Base-by-base conservation (phyloP, 2,113 vertebrate genomes). In the Mormoops blainvillei region DNA sequence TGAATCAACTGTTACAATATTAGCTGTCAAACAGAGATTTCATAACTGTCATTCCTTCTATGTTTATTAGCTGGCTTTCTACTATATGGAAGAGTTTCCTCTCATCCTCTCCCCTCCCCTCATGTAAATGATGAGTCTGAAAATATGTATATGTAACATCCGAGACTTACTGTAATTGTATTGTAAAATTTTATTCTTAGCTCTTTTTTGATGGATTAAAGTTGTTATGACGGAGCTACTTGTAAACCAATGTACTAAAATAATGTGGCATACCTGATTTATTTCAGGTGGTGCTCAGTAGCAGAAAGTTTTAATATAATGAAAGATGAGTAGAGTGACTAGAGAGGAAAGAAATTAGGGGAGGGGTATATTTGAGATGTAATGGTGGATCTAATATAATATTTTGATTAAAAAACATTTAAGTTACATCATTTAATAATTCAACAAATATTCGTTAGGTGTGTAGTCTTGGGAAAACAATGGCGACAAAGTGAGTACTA, bases 401-500 rank as follows among this genome's bases (percentile, higher is more conserved):
- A 77, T 92, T 94, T 80, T 20, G 24, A 31, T 95, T n/a, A n/a
- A 73, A 89, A 89, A 87, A 19, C 58, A 63, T 48, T 89, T 89
- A 71, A 8, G 19, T 87, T 73, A 77, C 9, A 19, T 94, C 22
- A 68, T 12, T 87, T 84, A 76, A 36, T 92, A 84, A 84, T 76
- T 96, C 50, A 74, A 33, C 54, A 70, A 41, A 58, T 77, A 87
- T 76, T 70, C 94, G 33, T 86, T 92, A 19, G 52, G 9, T 86
- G 11, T 77, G 31, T 81, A 56, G 18, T 56, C 10, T 52, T 87
- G 58, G 48, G 36, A 41, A 78, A 88, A 87, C 52, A 76, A 36
- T 91, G 43, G 76, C 31, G 22, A 76, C 16, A 54, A 73, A 91
- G 52, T 43, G 36, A n/a, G 56, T 28, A 48, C 7, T 87, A 8